A percentile compares a stretch with the other conserved stretches of the same genome.
Conservation (phyloP, 2,113 vertebrate genomes). For the Zingel zingel region DNA sequence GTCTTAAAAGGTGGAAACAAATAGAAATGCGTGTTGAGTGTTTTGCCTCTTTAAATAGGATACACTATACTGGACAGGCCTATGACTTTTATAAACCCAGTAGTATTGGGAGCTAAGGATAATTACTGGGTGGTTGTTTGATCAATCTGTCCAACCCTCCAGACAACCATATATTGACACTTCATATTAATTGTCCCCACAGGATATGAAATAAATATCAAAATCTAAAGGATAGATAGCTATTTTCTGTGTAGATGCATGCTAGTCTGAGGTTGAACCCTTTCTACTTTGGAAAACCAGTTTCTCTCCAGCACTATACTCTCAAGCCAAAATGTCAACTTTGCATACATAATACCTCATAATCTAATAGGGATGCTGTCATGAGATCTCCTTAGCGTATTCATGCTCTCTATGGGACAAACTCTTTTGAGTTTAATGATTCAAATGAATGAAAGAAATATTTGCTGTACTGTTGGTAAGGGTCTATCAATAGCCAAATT, state of each 20-base stretch:
- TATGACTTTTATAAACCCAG: neutral
- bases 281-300: neutral
- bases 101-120: no score
- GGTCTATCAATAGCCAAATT: neutral
- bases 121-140: neutral
- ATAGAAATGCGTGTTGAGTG: neutral
- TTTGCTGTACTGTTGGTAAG: neutral
- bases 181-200: neutral
- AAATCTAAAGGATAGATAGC: neutral
- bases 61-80: neutral
- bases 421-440: neutral
- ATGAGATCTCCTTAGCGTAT: neutral
- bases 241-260: neutral
- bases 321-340: neutral
- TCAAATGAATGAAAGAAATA: neutral
- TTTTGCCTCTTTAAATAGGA: neutral
- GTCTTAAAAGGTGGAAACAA: slow-evolving; percentile 8
- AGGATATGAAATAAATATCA: no score
- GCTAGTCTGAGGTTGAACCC: neutral
- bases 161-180: neutral
- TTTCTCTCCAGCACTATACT: neutral
- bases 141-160: neutral
- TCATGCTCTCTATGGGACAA: neutral
- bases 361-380: neutral
- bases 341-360: neutral